Percentiles rank a stretch among this genome's conserved stretches.
Conservation (phyloP, 1,140 invertebrate species). For the Drosophila setifemur region DNA sequence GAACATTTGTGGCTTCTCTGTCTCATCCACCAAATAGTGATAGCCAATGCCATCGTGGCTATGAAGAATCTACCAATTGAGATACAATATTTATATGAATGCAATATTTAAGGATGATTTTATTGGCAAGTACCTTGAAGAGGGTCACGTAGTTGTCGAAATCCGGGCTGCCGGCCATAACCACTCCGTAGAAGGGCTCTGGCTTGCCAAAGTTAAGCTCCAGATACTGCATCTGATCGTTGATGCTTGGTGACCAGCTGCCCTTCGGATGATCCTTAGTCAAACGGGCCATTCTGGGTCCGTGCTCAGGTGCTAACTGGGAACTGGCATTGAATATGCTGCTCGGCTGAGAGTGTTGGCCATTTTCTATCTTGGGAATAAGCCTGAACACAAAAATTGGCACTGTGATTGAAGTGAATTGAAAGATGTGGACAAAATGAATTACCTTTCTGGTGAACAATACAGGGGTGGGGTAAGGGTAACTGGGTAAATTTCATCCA, state of each 20-base stretch:
- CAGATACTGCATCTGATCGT: conserved; percentile 86
- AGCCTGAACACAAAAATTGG: conserved; percentile 65
- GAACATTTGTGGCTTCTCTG: conserved; percentile 85
- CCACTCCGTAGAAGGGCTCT: conserved; percentile 88
- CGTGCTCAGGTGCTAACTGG: conserved; percentile 81
- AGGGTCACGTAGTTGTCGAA: conserved; percentile 89
- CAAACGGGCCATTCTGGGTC: conserved; percentile 83
- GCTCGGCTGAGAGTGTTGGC: conserved; percentile 83
- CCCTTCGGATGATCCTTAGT: conserved; percentile 82
- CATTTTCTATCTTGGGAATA: conserved; percentile 84
- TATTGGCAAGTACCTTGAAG: conserved; percentile 83
- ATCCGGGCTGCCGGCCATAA: conserved; percentile 86
- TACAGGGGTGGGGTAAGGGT: conserved; percentile 83
- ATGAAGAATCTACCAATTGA: conserved; percentile 85
- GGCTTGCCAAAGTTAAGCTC: conserved; percentile 86
- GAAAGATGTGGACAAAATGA: no score
- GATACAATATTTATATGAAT: no score
- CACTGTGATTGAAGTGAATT: background rate
- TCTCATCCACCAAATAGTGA: conserved; percentile 83
- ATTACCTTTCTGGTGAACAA: conserved; percentile 83
- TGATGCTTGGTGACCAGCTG: conserved; percentile 86
- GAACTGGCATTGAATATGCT: conserved; percentile 86
- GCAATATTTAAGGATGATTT: no score
- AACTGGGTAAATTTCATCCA: conserved; percentile 76
- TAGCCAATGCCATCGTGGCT: conserved; percentile 86